These are phyloP conservation scores for Neodiprion fabricii DNA, from an alignment of 1,140 invertebrate genomes.

Conservation along the genomic window DNA sequence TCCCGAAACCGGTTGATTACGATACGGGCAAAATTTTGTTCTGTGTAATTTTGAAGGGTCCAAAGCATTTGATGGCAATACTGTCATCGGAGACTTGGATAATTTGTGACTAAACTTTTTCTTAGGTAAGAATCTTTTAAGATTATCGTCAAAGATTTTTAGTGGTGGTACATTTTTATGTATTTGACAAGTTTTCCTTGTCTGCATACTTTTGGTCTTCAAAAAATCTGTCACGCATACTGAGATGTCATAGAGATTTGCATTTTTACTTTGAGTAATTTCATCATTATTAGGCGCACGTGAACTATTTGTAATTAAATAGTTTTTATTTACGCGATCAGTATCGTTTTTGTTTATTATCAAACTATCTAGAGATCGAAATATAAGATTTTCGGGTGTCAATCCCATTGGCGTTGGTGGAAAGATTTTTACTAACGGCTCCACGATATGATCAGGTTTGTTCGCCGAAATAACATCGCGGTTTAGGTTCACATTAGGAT, in stretches of 20 bases:
- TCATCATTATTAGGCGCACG: background rate
- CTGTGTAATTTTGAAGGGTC: background rate
- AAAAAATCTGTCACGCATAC: background rate
- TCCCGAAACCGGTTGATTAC: background rate
- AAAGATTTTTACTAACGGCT: conserved; percentile 18
- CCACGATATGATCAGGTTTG: background rate
- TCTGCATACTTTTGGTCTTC: background rate
- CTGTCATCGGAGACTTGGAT: background rate
- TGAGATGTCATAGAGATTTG: background rate
- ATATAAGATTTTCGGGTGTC: background rate
- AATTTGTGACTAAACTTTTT: background rate
- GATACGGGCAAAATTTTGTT: background rate
- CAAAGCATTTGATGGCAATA: background rate
- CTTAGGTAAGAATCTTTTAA: conserved; percentile 20
- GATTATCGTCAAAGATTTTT: conserved; percentile 40
- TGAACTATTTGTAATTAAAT: no score
- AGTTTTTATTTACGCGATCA: no score
- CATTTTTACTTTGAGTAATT: background rate
- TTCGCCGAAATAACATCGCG: background rate
- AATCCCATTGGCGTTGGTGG: conserved; percentile 12
- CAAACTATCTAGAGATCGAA: background rate
- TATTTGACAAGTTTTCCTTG: conserved; percentile 27
- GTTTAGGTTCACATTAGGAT: conserved; percentile 9
- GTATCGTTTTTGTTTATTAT: background rate
- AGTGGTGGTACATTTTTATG: conserved; percentile 24